These are phyloP conservation scores for Pachyseris speciosa DNA, from an alignment of 64 coral and sea anemone genomes.

Conservation along the genomic window DNA sequence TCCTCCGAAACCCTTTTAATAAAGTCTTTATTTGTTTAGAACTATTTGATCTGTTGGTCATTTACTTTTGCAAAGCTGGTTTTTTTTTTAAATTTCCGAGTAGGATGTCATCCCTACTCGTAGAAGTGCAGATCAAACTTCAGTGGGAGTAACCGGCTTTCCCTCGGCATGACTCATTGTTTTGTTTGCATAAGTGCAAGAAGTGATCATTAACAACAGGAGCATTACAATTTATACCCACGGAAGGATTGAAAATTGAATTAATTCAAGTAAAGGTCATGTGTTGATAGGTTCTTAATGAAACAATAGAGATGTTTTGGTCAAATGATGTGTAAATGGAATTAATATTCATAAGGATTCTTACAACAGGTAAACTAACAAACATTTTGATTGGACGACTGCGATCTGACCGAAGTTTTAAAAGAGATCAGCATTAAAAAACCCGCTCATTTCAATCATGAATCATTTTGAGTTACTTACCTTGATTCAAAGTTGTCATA, in stretches of 20 bases:
- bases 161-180: not conserved
- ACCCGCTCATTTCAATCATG: not conserved
- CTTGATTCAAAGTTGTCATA: not conserved
- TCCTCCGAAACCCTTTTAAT: not conserved
- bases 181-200: not conserved
- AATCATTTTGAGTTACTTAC: not conserved
- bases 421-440: not conserved
- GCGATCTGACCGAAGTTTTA: not conserved
- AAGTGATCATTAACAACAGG: not conserved
- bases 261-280: not conserved
- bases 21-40: constrained; percentile 9
- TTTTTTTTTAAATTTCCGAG: not conserved
- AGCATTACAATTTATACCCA: not conserved
- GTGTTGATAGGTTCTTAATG: not conserved
- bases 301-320: not conserved
- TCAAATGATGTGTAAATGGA: not conserved
- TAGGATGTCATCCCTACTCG: not conserved
- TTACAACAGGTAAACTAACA: not conserved
- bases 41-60: not conserved
- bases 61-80: not conserved
- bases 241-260: not conserved
- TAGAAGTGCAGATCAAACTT: not conserved
- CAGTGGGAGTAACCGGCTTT: not conserved
- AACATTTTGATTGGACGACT: not conserved
- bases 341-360: too few relatives aligned